Evolutionary conservation across 30 jellyfish, hydroid and myxozoan genomes (phyloP).

Genomic region (Nemopilema nomurai): DNA sequence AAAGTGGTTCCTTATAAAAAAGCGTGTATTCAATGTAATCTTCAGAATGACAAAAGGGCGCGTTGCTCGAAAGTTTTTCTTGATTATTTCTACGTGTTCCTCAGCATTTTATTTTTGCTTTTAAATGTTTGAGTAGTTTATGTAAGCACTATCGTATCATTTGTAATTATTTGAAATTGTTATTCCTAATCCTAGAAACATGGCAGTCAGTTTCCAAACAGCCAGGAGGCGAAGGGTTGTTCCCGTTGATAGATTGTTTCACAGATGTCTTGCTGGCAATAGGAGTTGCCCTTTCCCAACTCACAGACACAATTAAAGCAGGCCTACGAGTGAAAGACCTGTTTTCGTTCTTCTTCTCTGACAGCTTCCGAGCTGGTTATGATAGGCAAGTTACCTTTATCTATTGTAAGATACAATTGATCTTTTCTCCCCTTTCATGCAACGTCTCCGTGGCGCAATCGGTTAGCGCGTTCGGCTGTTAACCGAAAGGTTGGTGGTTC

Average conservation of each 20-base stretch:
- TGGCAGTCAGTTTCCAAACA: slow-evolving; percentile 76
- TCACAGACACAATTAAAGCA: slow-evolving; percentile 78
- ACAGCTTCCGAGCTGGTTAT: slow-evolving; percentile 92
- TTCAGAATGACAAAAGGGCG: no score
- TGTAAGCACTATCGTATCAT: no score
- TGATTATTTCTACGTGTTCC: no score
- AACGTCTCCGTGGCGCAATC: slow-evolving; percentile 68
- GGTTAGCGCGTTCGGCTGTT: slow-evolving; percentile 73
- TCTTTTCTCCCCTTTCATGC: not conserved
- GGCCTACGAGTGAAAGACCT: slow-evolving; percentile 76
- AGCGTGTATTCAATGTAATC: no score
- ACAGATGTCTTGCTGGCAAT: slow-evolving; percentile 72
- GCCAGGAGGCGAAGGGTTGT: slow-evolving; percentile 92
- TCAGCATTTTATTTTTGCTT: no score
- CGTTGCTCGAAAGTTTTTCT: no score
- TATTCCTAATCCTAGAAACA: slow-evolving; percentile 42
- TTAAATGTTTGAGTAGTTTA: no score
- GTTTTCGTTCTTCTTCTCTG: slow-evolving; percentile 90
- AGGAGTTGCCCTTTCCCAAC: slow-evolving; percentile 79
- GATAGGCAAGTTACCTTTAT: slow-evolving; percentile 68
- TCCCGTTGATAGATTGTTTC: slow-evolving; percentile 82
- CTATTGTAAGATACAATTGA: not conserved
- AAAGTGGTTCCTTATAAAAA: no score
- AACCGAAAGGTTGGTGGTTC: slow-evolving; percentile 66
- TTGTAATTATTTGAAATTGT: no score